Evolutionary conservation across 2,888 invertebrate species (phyloP), one percentile per base, ranked within the genome.

Genomic region (Ariolimax columbianus): DNA sequence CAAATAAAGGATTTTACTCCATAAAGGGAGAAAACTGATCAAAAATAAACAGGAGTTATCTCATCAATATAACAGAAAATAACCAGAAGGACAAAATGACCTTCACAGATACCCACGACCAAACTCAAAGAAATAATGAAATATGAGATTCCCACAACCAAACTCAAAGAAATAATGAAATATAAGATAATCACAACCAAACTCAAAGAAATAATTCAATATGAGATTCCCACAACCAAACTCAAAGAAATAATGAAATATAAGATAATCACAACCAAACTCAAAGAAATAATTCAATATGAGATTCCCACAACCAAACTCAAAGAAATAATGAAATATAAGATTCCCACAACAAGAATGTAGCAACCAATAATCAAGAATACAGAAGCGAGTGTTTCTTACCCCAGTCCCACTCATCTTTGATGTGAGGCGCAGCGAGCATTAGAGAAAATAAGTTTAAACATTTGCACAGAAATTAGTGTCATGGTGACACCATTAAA

Each of bases 331-430:
- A 55, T 55, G 23, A 55, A 55, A 55, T 2, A 47, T 47, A 47
- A 55, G 6, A 23, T 55, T 17, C 14, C 17, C 17, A 55, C 17
- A 55, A 55, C 55, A 55, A 11, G 23, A 55, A 19, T 47, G 7
- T 47, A 47, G 47, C 47, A n/a, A n/a, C n/a, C n/a, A n/a, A n/a
- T n/a, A n/a, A n/a, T n/a, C 47, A 47, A 47, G n/a, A n/a, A 47
- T 47, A 47, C 17, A 17, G 23, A 55, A 63, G 40, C 19, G 23
- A 75, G 47, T n/a, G 17, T 17, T 19, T 83, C 88, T 88, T 88
- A 88, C 88, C 88, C 88, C 88, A 88, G 75, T 88, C 88, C 88
- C 88, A 88, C 63, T 88, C 87, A 83, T 88, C 88, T 87, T 63
- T 6, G 36, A 14, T 47, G 81, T 36, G 11, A 51, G 51, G 72